Evolutionary conservation across 2,113 vertebrate species (phyloP).

Genomic region (Myrmecobius fasciatus): DNA sequence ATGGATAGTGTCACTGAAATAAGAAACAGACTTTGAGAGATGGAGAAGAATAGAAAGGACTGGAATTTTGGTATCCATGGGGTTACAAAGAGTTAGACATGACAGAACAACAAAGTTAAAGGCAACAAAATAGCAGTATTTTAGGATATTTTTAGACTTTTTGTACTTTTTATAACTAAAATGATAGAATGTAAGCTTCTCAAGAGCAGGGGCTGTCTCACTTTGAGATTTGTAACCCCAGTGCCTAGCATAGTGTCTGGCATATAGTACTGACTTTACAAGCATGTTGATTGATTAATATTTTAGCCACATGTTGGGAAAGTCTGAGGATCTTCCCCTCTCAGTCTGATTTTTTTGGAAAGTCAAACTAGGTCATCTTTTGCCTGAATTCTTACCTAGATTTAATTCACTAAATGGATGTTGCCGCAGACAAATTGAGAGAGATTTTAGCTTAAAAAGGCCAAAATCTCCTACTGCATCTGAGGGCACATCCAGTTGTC

Average conservation of each 20-base stretch:
- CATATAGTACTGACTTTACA: background rate
- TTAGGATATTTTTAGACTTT: background rate
- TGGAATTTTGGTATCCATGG: too few relatives aligned
- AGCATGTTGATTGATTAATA: background rate
- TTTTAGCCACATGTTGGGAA: background rate
- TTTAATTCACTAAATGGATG: too few relatives aligned
- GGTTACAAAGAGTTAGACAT: background rate
- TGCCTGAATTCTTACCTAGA: too few relatives aligned
- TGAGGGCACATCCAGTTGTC: too few relatives aligned
- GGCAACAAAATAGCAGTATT: background rate
- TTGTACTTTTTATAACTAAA: background rate
- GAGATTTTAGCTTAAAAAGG: too few relatives aligned
- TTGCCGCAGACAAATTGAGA: too few relatives aligned
- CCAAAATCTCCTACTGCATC: too few relatives aligned
- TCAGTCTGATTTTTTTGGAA: too few relatives aligned
- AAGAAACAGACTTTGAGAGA: background rate
- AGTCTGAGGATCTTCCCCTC: too few relatives aligned
- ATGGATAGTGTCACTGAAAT: background rate
- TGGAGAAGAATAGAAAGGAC: background rate
- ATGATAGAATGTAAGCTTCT: background rate
- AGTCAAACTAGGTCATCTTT: too few relatives aligned
- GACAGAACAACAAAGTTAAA: background rate
- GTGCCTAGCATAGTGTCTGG: background rate
- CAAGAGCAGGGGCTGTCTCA: background rate
- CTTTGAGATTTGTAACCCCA: background rate